Evolutionary conservation across 2,113 vertebrate species (phyloP).

Genomic region (Rana temporaria): DNA sequence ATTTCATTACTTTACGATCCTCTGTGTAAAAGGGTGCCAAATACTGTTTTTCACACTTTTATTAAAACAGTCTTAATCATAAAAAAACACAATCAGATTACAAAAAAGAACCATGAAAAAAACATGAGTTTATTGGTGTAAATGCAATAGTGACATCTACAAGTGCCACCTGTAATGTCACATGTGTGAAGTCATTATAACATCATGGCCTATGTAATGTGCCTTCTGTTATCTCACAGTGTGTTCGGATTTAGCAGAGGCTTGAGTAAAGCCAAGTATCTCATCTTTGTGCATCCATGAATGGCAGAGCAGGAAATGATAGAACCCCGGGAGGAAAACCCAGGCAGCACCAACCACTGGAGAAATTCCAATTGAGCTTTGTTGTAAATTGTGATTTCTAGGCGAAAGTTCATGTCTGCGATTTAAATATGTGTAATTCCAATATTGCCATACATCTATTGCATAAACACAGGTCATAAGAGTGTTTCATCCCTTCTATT

Average conservation of each 20-base stretch:
- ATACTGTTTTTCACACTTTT: neutral
- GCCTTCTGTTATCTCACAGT: conserved; percentile 45
- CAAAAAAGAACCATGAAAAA: conserved; percentile 12
- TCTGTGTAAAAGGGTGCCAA: no score
- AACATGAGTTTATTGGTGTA: conserved; percentile 48
- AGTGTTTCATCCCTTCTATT: neutral
- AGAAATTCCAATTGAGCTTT: conserved; percentile 3
- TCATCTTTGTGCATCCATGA: neutral
- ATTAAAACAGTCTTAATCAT: neutral
- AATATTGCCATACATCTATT: neutral
- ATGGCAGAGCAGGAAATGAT: conserved; percentile 4
- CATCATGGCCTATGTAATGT: conserved; percentile 29
- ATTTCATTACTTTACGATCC: no score
- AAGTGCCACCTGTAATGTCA: conserved; percentile 25
- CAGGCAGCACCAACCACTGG: conserved; percentile 32
- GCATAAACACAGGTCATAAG: conserved; percentile 6
- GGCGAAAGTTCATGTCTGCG: neutral
- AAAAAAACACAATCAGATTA: neutral
- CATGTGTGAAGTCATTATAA: conserved; percentile 36
- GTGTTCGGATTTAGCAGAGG: conserved; percentile 17
- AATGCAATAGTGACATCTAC: conserved; percentile 45
- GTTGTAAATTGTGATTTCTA: neutral
- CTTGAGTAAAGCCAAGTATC: neutral
- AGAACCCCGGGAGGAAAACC: neutral
- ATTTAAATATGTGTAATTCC: neutral